Evolutionary conservation across 2,797 vertebrate species (phyloP).

Genomic region (Sebastes cheni): DNA sequence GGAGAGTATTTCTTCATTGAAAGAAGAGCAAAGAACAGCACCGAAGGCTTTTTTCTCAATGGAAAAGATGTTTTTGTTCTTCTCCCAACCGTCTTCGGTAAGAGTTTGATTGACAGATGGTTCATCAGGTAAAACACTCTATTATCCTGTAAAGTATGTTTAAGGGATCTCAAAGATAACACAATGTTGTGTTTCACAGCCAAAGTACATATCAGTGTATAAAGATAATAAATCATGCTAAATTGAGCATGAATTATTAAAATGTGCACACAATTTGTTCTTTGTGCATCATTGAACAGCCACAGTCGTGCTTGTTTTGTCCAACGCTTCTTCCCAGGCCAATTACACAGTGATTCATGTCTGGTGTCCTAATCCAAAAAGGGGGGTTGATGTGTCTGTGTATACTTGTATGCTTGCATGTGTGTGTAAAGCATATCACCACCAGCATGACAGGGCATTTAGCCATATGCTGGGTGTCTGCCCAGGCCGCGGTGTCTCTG

Average conservation of each 20-base stretch:
- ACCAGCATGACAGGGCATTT: slow-evolving; percentile 48
- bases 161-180: background rate
- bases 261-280: background rate
- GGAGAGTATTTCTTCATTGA: too few relatives aligned
- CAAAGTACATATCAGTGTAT: background rate
- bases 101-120: too few relatives aligned
- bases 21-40: too few relatives aligned
- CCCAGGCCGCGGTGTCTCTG: slow-evolving; percentile 14
- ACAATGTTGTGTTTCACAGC: background rate
- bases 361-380: background rate
- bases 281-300: background rate
- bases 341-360: slow-evolving; percentile 61
- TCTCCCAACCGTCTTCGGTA: accelerated
- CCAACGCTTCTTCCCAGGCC: slow-evolving; percentile 57
- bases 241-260: background rate
- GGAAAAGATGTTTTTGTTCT: accelerated
- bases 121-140: background rate
- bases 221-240: background rate
- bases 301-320: background rate
- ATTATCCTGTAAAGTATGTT: background rate
- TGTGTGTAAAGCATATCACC: slow-evolving; percentile 24
- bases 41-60: accelerated
- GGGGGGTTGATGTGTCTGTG: background rate
- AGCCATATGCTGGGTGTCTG: slow-evolving; percentile 46
- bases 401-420: background rate